Percentiles rank a stretch among this genome's conserved stretches.
phyloP scores from a whole-genome alignment of 2,797 vertebrate genomes.

The Bucorvus abyssinicus region DNA sequence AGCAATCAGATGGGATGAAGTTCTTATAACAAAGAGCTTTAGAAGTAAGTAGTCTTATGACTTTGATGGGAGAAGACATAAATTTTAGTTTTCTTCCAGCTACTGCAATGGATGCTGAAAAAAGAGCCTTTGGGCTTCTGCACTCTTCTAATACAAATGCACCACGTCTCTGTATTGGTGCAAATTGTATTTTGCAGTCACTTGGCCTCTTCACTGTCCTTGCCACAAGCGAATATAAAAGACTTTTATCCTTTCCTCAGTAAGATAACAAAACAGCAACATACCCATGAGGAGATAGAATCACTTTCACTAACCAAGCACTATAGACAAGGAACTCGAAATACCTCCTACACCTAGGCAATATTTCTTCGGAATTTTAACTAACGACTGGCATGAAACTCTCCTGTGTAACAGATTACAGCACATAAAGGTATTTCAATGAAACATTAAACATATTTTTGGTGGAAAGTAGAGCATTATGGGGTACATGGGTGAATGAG shows the following conservation, averaged over 20 bases:
- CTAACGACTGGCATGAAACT: background rate
- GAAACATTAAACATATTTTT: background rate
- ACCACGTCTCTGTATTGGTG: background rate
- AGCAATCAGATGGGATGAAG: background rate
- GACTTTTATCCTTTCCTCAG: background rate
- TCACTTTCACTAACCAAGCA: background rate
- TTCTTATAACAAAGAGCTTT: background rate
- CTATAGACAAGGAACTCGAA: conserved; percentile 3
- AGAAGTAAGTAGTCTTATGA: background rate
- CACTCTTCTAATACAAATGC: background rate
- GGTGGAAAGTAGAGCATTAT: background rate
- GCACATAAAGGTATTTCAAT: background rate
- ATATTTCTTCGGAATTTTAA: background rate
- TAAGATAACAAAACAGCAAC: background rate
- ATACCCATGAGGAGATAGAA: background rate
- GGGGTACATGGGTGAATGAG: background rate
- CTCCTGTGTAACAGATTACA: background rate
- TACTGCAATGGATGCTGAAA: background rate
- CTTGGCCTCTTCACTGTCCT: background rate
- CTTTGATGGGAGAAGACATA: background rate
- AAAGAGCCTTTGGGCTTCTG: background rate
- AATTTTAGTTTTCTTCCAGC: background rate
- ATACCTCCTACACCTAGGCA: background rate
- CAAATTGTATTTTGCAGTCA: background rate
- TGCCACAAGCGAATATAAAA: background rate